Evolutionary conservation across 2,888 invertebrate species (phyloP), one percentile per base, ranked within the genome.

Genomic region (Chrysomela aeneicollis): DNA sequence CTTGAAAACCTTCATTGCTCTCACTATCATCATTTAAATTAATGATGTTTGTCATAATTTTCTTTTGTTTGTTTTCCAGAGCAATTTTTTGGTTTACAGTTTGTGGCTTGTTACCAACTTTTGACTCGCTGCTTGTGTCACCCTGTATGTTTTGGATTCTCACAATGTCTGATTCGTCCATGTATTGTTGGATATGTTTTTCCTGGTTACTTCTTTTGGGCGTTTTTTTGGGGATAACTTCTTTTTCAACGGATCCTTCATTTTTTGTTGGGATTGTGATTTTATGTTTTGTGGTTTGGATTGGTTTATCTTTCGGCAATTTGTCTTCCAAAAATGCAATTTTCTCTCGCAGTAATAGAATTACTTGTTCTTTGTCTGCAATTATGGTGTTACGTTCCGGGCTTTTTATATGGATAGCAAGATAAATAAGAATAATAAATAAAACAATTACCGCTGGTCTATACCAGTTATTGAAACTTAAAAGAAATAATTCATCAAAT

Each of bases 261-360:
- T 42, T 42, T 42, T 42, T 42, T 42, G 42, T 42, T 42, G 42
- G 42, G 42, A 42, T 15, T 18, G 47, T 9, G 47, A 15, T 15
- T 15, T 17, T 47, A 10, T 19, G n/a, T n/a, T n/a, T n/a, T 42
- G 4, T 15, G 42, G 10, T 42, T 17, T 42, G 42, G 17, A 10
- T 42, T 42, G 42, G 42, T 42, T 42, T 42, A 42, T 42, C 42
- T 15, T 17, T 3, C 17, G 3, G 3, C 10, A 42, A 17, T 42
- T 42, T 42, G 17, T 42, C 12, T 42, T 42, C 42, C 42, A 42
- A 42, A 42, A 42, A 42, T 42, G 42, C n/a, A 17, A 42, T 42
- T 42, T 42, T 42, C 17, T 42, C 42, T 42, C 10, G 42, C 42
- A 42, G 17, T 42, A 42, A 42, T 6, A 42, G 3, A 42, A 42